Base-by-base conservation (phyloP, 2,888 invertebrate species). In the Orthosia gracilis region DNA sequence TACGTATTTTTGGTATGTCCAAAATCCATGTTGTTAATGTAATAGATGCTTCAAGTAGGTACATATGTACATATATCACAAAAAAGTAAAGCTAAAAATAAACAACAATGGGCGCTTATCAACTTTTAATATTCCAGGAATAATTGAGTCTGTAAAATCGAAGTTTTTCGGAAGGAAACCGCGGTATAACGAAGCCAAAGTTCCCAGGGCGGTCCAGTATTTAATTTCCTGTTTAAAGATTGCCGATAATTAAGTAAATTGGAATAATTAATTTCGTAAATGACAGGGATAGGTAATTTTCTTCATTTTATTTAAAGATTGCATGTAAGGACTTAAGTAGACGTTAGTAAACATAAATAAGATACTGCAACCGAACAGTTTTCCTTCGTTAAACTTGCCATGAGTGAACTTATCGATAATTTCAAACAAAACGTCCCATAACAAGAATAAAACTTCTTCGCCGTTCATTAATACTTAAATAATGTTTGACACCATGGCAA, bases 401-500 rank as follows among this genome's bases (percentile, higher is more conserved):
- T 12, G 54, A 70, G 64, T 73, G 68, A 83, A 76, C 70, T 79
- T 64, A 62, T 47, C 31, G 57, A 69, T 74, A 76, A 70, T 71
- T 74, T 70, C 31, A 49, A 74, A 81, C 65, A 78, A 79, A 49
- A 61, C 54, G 54, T 79, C 61, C 57, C 31, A 67, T 76, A 77
- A 63, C 62, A 76, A 26, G 66, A 69, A 67, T 64, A 65, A 69
- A 78, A 78, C 62, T 78, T 74, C n/a, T 75, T 63, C 40, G 31
- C 65, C 21, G 65, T 76, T 70, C 69, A 79, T 84, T 63, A 69
- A 73, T 73, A 72, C 66, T 77, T 67, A 57, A 67, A n/a, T 40
- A 47, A 68, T 58, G 21, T 62, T 67, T 21, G 26, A 54, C 59
- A 68, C 40, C 63, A 31, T 54, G 57, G 61, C 59, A 54, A 55